Base-by-base conservation (phyloP, 1,140 invertebrate species). In the Hermetia illucens region DNA sequence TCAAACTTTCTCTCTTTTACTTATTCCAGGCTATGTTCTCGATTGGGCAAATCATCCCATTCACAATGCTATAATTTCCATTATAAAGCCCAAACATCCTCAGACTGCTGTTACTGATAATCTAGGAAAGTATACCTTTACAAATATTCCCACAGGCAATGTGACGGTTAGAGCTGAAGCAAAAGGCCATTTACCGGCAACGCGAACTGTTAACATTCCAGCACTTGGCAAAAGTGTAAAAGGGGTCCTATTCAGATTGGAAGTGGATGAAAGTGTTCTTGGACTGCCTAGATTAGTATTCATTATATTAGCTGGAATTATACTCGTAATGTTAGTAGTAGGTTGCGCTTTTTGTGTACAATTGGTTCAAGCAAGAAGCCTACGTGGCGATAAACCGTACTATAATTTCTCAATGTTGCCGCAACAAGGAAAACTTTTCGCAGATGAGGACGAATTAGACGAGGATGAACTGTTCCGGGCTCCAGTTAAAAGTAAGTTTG, bases 241-340 rank as follows among this genome's bases (percentile, higher is more conserved):
- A 3, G 61, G 70, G 20, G 57, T 84, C 1, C 63, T 84, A 39
- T 74, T 86, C 27, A 76, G 74, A 40, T 50, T 88, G 36, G 63
- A 67, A 20, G 62, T 60, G 18, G 72, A 85, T 51, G 72, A 75
- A 38, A 68, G 59, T 29, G 67, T 87, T 21, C 58, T 77, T 41
- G 82, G 82, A 2, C 62, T 88, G 62, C 77, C 82, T 0, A 64
- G 80, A 22, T 58, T 80, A 6, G 64, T 77, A 2, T 87, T 87
- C 51, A 71, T 86, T 29, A 68, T 82, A 42, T 48, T 83, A 3
- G 61, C 75, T 41, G 80, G 82, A 4, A 36, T 54, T 2, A 29
- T 53, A 3, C 51, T 60, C 22, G 52, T 60, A 6, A 39, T 50
- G 0, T 39, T 39, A 12, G 51, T 60, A 4, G 45, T 55, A 5